phyloP scores from a whole-genome alignment of 2,113 vertebrate species.

The Nymphicus hollandicus region DNA sequence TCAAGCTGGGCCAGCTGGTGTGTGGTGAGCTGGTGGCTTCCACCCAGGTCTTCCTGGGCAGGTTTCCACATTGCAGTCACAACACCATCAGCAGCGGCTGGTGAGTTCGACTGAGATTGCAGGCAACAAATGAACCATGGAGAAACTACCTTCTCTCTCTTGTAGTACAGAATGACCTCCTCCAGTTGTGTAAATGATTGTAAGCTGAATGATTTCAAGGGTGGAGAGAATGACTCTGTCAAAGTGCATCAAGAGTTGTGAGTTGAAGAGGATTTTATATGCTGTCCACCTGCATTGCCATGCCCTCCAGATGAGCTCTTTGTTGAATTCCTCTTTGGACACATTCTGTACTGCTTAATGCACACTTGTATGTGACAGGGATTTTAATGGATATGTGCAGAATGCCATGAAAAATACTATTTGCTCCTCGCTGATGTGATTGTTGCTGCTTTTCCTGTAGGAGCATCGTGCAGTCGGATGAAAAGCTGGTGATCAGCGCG shows the following conservation, averaged over 20 bases:
- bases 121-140: background rate
- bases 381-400: accelerated
- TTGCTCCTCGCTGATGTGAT: background rate
- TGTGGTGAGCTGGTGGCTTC: background rate
- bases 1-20: background rate
- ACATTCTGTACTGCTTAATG: background rate
- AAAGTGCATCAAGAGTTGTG: background rate
- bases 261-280: background rate
- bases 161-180: background rate
- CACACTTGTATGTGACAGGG: accelerated
- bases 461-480: conserved; percentile 89
- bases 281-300: accelerated
- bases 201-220: background rate
- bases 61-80: background rate
- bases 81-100: background rate
- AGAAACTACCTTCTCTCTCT: background rate
- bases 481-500: conserved; percentile 94
- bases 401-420: accelerated
- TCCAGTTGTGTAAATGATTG: background rate
- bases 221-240: background rate
- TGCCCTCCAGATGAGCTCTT: background rate
- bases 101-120: background rate
- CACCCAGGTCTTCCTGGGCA: conserved; percentile 1
- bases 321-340: background rate
- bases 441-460: conserved; percentile 57